Percentiles rank a stretch among this genome's conserved stretches.
Evolutionary conservation across 2,888 invertebrate species (phyloP).

Genomic region (Drosophila bunnanda): DNA sequence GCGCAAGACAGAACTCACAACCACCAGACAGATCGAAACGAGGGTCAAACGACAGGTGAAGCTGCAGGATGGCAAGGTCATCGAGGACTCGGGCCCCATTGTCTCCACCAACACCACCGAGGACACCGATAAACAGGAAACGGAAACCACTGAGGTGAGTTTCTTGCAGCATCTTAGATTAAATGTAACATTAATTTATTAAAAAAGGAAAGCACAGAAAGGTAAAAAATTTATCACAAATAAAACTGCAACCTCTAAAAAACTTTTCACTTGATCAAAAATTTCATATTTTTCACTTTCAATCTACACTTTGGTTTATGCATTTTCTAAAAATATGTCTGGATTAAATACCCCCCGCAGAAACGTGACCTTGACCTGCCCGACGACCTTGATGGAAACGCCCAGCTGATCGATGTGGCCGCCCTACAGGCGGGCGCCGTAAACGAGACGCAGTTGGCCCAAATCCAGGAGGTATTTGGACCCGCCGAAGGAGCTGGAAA

Average conservation of each 20-base stretch:
- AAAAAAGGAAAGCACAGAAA: too few relatives aligned
- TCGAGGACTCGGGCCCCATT: conserved; percentile 95
- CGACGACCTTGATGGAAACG: conserved; percentile 68
- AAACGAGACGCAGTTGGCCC: conserved; percentile 66
- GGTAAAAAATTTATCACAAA: too few relatives aligned
- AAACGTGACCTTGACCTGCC: conserved; percentile 82
- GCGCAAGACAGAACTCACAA: conserved; percentile 95
- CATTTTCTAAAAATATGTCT: neutral
- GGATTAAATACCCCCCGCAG: conserved; percentile 39
- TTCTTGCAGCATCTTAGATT: neutral
- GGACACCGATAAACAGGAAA: conserved; percentile 95
- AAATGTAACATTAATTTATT: too few relatives aligned
- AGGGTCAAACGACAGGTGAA: conserved; percentile 94
- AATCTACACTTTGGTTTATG: neutral
- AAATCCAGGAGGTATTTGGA: conserved; percentile 68
- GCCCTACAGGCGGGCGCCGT: conserved; percentile 62
- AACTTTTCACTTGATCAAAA: too few relatives aligned
- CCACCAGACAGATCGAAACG: conserved; percentile 95
- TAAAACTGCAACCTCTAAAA: too few relatives aligned
- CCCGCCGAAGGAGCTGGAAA: conserved; percentile 69
- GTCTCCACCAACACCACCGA: conserved; percentile 96
- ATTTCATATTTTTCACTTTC: too few relatives aligned
- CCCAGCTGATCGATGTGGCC: conserved; percentile 63
- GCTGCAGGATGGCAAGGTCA: conserved; percentile 95
- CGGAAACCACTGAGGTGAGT: conserved; percentile 92